Percentiles rank a stretch among this genome's conserved stretches.
Conservation (phyloP, 2,797 vertebrate species). For the Lutjanus argentimaculatus region DNA sequence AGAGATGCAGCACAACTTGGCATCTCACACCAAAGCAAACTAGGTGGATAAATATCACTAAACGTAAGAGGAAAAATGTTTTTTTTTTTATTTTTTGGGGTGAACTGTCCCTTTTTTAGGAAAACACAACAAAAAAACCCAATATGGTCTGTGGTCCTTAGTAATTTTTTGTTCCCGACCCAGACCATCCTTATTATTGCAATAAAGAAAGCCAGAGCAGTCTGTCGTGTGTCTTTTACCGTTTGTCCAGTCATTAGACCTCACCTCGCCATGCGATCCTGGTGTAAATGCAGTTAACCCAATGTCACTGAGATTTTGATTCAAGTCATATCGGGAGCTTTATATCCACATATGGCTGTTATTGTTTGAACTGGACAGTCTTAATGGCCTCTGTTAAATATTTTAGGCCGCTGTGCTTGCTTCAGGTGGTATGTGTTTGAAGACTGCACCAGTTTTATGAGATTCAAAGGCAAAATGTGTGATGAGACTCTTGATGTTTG, state of each 20-base stretch:
- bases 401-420: constrained; percentile 2
- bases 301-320: constrained; percentile 24
- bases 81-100: no score
- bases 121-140: neutral
- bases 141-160: constrained; percentile 13
- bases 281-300: constrained; percentile 33
- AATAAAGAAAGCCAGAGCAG: constrained; percentile 20
- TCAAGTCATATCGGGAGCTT: constrained; percentile 3
- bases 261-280: neutral
- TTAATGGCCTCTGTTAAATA: constrained; percentile 36
- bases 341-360: neutral
- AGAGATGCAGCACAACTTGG: no score
- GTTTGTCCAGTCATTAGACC: constrained; percentile 11
- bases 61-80: no score
- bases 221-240: constrained; percentile 14
- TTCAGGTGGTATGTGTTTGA: neutral
- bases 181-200: constrained; percentile 13
- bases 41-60: no score
- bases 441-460: neutral
- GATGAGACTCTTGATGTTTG: constrained; percentile 1
- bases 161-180: constrained; percentile 3
- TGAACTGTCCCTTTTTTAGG: neutral
- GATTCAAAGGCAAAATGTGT: constrained; percentile 13
- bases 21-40: no score
- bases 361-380: constrained; percentile 28